Conservation (phyloP, 2,888 invertebrate species). For the Trilocha varians region DNA sequence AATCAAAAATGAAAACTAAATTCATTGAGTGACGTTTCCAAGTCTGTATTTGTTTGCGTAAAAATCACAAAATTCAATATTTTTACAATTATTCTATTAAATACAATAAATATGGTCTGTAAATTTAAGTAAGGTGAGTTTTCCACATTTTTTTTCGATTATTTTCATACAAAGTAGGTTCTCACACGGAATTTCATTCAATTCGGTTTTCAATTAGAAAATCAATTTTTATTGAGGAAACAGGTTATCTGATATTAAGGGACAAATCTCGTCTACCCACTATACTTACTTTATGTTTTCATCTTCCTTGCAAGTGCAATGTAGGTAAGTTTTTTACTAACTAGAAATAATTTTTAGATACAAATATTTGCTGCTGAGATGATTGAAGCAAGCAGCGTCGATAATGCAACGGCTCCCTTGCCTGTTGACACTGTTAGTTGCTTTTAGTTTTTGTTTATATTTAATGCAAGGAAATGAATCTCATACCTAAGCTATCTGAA, state of each 20-base stretch:
- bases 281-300: too few relatives aligned
- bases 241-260: too few relatives aligned
- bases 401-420: slow-evolving; percentile 35
- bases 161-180: not conserved
- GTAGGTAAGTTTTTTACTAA: not conserved
- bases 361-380: slow-evolving; percentile 37
- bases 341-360: slow-evolving; percentile 7
- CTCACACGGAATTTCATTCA: too few relatives aligned
- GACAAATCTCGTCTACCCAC: too few relatives aligned
- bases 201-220: too few relatives aligned
- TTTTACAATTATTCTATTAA: slow-evolving; percentile 44
- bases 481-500: too few relatives aligned
- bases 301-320: not conserved
- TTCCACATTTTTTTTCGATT: slow-evolving; percentile 1
- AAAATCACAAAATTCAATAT: slow-evolving; percentile 50
- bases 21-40: slow-evolving; percentile 37
- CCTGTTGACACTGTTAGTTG: slow-evolving; percentile 27
- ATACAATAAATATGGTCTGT: not conserved
- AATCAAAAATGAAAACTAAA: slow-evolving; percentile 39
- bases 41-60: slow-evolving; percentile 38
- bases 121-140: slow-evolving; percentile 41
- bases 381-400: slow-evolving; percentile 53
- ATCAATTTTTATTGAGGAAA: too few relatives aligned
- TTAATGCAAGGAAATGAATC: too few relatives aligned
- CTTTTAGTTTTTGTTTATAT: too few relatives aligned